These are phyloP conservation scores for Mus spicilegus DNA, from an alignment of 2,113 vertebrate genomes.

Conservation along the genomic window DNA sequence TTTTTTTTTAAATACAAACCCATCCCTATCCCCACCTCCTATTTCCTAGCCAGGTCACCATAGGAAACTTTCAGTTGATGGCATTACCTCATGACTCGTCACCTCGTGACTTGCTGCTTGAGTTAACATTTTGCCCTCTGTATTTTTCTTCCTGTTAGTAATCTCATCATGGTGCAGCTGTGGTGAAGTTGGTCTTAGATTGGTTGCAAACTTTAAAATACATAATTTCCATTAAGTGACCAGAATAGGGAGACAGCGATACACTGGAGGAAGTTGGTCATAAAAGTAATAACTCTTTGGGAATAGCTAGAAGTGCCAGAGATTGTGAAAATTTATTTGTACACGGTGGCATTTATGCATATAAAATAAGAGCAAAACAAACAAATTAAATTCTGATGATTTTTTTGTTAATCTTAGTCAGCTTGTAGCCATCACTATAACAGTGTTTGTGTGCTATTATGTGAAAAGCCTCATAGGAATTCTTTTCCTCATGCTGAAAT, in stretches of 20 bases:
- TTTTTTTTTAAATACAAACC: not conserved
- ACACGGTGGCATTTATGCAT: constrained; percentile 15
- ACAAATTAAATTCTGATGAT: constrained; percentile 51
- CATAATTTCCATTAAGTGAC: not conserved
- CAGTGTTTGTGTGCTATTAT: constrained; percentile 4
- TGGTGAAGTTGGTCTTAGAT: constrained; percentile 31
- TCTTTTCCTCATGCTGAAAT: constrained; percentile 32
- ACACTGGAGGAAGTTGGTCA: not conserved
- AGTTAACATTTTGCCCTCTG: constrained; percentile 6
- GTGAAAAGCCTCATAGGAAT: not conserved
- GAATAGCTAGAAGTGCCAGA: constrained; percentile 25
- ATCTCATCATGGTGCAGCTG: not conserved
- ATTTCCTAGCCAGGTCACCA: not conserved
- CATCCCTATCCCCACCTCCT: not conserved
- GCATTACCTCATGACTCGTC: not conserved
- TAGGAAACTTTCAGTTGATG: constrained; percentile 35
- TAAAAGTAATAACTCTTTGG: not conserved
- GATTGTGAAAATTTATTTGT: constrained; percentile 42
- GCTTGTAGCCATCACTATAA: constrained; percentile 11
- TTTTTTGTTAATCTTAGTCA: constrained; percentile 47
- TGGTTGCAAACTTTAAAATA: constrained; percentile 46
- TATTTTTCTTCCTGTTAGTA: not conserved
- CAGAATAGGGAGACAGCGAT: not conserved
- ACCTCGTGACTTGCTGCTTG: not conserved
- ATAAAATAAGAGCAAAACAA: constrained; percentile 44